Evolutionary conservation across 2,888 invertebrate species (phyloP).

Genomic region (Andrena chrysosceles): DNA sequence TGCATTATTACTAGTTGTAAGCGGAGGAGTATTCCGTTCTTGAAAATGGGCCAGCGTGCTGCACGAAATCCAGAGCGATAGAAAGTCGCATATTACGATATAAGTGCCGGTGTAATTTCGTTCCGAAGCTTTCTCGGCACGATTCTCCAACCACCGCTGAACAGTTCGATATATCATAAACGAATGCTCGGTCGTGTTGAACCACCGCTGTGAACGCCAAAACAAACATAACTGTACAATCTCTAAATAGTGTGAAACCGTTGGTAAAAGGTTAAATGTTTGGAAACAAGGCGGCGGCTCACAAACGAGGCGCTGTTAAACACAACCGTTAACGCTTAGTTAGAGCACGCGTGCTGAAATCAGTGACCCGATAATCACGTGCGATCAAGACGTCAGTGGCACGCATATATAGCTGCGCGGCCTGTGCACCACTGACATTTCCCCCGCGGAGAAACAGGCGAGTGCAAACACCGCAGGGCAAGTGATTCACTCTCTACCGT

Average conservation of each 20-base stretch:
- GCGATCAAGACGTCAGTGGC: constrained; percentile 11
- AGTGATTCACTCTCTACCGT: constrained; percentile 20
- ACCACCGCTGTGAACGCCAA: not conserved
- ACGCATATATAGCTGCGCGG: constrained; percentile 1
- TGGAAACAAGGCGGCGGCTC: not conserved
- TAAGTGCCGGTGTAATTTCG: not conserved
- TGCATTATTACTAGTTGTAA: too few relatives aligned
- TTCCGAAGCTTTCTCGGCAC: constrained; percentile 18
- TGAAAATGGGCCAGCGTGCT: not conserved
- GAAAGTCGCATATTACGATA: not conserved
- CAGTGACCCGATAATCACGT: constrained; percentile 2
- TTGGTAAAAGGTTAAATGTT: not conserved
- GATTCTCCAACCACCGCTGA: not conserved
- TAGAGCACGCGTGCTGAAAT: constrained; percentile 4
- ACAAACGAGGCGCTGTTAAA: not conserved
- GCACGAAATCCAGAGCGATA: not conserved
- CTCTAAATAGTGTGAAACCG: not conserved
- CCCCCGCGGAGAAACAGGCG: not conserved
- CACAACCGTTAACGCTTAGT: not conserved
- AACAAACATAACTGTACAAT: not conserved
- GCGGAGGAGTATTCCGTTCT: too few relatives aligned
- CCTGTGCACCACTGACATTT: constrained; percentile 14
- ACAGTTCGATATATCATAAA: not conserved
- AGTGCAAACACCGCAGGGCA: not conserved
- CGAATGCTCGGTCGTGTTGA: not conserved